Evolutionary conservation across 2,113 vertebrate species (phyloP).

Genomic region (Bolborhynchus lineola): DNA sequence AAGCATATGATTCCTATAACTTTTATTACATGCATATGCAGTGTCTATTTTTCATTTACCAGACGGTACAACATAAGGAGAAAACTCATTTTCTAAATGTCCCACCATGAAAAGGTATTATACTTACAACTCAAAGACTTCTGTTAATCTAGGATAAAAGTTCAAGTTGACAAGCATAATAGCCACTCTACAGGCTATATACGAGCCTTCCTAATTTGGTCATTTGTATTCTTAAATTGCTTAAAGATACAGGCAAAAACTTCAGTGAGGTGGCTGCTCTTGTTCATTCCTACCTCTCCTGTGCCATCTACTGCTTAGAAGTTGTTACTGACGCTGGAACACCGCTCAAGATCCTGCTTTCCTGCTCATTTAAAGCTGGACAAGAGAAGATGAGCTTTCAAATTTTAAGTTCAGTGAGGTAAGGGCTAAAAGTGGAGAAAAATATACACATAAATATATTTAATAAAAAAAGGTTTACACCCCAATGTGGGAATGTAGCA

Average conservation of each 20-base stretch:
- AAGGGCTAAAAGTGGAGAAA: not conserved
- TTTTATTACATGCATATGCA: not conserved
- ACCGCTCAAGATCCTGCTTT: not conserved
- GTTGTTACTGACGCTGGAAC: not conserved
- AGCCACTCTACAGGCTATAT: constrained; percentile 12
- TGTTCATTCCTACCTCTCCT: constrained; percentile 60
- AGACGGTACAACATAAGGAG: rapidly evolving
- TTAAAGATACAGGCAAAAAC: constrained; percentile 44
- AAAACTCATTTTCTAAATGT: constrained; percentile 11
- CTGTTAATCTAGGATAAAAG: constrained; percentile 30
- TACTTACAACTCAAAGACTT: constrained; percentile 1
- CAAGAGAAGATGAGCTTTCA: not conserved
- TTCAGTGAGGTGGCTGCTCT: not conserved
- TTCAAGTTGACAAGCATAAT: constrained; percentile 41
- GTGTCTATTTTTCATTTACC: not conserved
- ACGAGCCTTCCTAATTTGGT: constrained; percentile 39
- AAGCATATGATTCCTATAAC: constrained; percentile 2
- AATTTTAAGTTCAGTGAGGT: not conserved
- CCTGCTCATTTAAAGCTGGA: not conserved
- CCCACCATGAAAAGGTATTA: constrained; percentile 10
- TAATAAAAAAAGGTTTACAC: not conserved
- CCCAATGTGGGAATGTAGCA: not conserved
- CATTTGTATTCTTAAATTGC: constrained; percentile 24
- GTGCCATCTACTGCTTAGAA: constrained; percentile 74
- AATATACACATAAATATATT: not conserved